phyloP scores from a whole-genome alignment of 2,797 vertebrate species.

The Onychomys arenicola region DNA sequence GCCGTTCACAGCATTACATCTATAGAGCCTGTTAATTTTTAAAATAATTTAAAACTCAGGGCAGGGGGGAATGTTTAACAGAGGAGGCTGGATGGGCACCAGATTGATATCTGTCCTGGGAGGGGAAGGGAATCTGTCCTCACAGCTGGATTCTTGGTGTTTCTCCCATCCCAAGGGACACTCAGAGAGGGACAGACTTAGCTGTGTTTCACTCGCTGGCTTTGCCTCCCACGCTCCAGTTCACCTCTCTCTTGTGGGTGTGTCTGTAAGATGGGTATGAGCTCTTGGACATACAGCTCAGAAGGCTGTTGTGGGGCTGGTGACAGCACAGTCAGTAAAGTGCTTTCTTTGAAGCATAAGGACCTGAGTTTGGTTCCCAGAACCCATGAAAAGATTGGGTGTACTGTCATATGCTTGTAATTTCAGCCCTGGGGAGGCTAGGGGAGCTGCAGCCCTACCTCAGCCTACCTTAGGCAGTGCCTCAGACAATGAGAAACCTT shows the following conservation, averaged over 20 bases:
- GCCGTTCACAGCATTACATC: conserved; percentile 65
- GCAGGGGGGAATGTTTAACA: conserved; percentile 21
- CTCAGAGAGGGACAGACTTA: not conserved
- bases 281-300: not conserved
- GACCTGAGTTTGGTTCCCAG: not conserved
- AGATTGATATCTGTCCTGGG: not conserved
- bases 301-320: not conserved
- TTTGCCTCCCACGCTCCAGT: not conserved
- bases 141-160: not conserved
- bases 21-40: conserved; percentile 71
- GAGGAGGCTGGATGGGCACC: not conserved
- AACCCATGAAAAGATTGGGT: not conserved
- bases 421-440: not conserved
- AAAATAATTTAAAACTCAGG: conserved; percentile 66
- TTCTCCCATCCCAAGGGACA: conserved; percentile 2
- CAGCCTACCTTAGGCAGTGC: not conserved
- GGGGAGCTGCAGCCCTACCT: not conserved
- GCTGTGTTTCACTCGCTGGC: not conserved
- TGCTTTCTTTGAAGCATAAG: not conserved
- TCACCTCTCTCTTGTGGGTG: not conserved
- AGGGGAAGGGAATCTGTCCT: conserved; percentile 11
- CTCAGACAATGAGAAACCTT: not conserved
- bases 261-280: conserved; percentile 31
- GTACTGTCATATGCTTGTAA: too few species aligned
- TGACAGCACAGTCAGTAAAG: not conserved